Conservation (phyloP, 2,888 invertebrate species). For the Pristionchus maxplancki region DNA sequence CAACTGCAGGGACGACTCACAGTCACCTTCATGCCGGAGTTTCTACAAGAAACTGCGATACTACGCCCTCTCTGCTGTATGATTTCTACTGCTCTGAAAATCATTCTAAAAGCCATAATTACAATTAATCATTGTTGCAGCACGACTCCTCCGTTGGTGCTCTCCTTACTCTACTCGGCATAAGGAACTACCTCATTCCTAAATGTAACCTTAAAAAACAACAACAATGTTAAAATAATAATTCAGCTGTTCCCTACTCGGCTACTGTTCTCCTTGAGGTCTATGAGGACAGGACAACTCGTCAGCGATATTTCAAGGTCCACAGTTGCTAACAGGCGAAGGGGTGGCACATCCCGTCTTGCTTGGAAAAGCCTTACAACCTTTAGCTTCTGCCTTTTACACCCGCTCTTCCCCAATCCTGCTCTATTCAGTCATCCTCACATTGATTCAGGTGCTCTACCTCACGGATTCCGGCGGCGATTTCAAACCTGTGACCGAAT, state of each 20-base stretch:
- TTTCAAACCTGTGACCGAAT: background rate
- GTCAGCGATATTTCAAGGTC: background rate
- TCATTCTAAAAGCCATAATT: no score
- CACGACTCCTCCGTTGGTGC: conserved; percentile 7
- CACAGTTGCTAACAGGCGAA: no score
- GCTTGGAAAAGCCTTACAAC: no score
- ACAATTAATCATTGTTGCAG: no score
- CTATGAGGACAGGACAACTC: background rate
- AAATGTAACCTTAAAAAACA: background rate
- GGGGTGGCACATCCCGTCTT: no score
- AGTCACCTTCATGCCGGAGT: background rate
- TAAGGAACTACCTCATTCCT: background rate
- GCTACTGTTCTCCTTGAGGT: background rate
- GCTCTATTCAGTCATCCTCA: no score
- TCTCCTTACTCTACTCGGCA: background rate
- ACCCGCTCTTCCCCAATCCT: no score
- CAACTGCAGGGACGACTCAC: background rate
- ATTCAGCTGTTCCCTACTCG: background rate
- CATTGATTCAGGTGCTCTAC: background rate
- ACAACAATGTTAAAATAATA: background rate
- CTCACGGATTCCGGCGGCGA: background rate
- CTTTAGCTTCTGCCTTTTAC: no score
- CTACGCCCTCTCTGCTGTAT: conserved; percentile 23
- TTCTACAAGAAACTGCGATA: conserved; percentile 40
- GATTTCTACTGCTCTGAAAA: no score